A percentile compares a stretch with the other conserved stretches of the same genome.
phyloP scores from a whole-genome alignment of 2,888 invertebrate genomes.

The Dryobota labecula region DNA sequence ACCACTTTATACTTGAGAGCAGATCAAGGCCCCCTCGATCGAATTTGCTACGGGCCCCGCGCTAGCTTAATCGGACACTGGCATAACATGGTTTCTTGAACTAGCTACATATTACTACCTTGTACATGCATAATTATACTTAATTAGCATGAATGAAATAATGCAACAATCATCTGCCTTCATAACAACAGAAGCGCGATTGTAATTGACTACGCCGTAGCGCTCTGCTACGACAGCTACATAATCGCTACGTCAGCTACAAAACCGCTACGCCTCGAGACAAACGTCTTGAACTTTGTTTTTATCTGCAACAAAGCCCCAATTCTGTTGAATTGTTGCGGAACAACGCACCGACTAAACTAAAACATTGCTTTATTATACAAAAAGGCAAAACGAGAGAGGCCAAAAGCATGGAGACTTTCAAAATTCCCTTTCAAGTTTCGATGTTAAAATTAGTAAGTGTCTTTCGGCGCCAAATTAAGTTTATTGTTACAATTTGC shows the following conservation, averaged over 20 bases:
- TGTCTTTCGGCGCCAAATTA: conserved; percentile 11
- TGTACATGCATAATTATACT: background rate
- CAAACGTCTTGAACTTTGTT: conserved; percentile 52
- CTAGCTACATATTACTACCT: background rate
- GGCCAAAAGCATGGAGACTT: conserved; percentile 26
- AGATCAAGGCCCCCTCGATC: no score
- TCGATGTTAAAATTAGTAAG: conserved; percentile 22
- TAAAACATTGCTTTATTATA: conserved; percentile 52
- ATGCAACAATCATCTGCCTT: background rate
- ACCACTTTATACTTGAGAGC: no score
- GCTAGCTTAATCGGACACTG: no score
- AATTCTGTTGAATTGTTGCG: conserved; percentile 47
- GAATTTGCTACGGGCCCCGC: no score
- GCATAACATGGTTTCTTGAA: background rate
- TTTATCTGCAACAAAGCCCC: conserved; percentile 49
- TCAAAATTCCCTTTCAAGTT: conserved; percentile 26
- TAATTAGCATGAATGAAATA: background rate
- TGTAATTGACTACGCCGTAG: conserved; percentile 39
- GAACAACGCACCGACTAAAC: conserved; percentile 42
- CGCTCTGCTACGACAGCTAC: conserved; percentile 53
- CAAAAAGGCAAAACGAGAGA: conserved; percentile 35
- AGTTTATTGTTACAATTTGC: conserved; percentile 19
- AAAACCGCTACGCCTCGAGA: conserved; percentile 45
- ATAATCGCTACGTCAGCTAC: conserved; percentile 47
- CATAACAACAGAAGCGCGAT: conserved; percentile 6